These are phyloP conservation scores for Nomada fabriciana DNA, from an alignment of 2,888 invertebrate genomes.

Conservation along the genomic window DNA sequence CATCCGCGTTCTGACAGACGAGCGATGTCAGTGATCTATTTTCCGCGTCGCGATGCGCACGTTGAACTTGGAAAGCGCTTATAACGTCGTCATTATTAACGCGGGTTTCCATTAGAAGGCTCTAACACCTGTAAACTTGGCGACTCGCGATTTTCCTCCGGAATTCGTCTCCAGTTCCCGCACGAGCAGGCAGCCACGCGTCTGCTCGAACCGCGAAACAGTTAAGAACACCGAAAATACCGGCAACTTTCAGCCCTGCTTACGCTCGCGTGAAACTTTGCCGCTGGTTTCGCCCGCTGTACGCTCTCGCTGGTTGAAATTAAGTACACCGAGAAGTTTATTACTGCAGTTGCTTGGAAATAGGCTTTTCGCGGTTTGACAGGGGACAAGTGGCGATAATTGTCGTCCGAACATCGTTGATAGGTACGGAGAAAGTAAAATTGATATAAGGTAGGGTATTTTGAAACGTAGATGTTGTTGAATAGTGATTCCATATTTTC, in stretches of 20 bases:
- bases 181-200: constrained; percentile 28
- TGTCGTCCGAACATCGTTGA: too few species aligned
- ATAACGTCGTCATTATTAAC: constrained; percentile 70
- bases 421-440: too few species aligned
- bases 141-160: constrained; percentile 45
- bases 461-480: too few species aligned
- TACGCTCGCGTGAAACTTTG: constrained; percentile 5
- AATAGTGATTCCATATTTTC: too few species aligned
- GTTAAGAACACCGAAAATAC: constrained; percentile 29
- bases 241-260: constrained; percentile 22
- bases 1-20: constrained; percentile 25
- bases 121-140: constrained; percentile 25
- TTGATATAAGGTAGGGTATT: too few species aligned
- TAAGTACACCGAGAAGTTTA: constrained; percentile 22
- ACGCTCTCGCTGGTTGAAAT: constrained; percentile 1
- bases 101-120: constrained; percentile 60
- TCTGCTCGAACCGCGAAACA: constrained; percentile 20
- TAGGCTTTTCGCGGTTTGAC: neutral
- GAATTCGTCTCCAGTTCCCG: constrained; percentile 48
- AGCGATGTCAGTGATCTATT: constrained; percentile 51
- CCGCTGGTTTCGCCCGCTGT: neutral
- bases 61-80: constrained; percentile 68
- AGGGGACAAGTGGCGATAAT: too few species aligned
- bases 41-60: constrained; percentile 43
- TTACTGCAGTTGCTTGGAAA: neutral